Conservation (phyloP, 1,140 invertebrate genomes). For the Drosophila pachea region DNA sequence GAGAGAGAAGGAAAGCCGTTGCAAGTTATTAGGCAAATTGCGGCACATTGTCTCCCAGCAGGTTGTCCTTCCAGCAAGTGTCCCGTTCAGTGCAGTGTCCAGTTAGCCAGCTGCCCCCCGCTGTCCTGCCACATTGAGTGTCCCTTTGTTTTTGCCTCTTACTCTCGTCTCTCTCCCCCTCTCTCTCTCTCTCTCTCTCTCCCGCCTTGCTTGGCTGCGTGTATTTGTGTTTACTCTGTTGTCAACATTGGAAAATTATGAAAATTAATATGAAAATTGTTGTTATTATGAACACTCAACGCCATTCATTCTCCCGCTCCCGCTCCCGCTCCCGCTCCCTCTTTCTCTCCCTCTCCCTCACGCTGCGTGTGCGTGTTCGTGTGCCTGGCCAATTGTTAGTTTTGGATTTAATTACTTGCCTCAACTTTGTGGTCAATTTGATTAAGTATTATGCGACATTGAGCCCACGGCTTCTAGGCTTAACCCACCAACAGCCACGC, state of each 20-base stretch:
- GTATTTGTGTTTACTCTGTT: conserved; percentile 70
- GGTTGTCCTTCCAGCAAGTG: conserved; percentile 66
- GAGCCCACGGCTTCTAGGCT: conserved; percentile 35
- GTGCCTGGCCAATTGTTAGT: conserved; percentile 66
- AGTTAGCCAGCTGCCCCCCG: conserved; percentile 35
- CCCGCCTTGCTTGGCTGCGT: conserved; percentile 63
- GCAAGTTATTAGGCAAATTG: conserved; percentile 70
- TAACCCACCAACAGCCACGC: conserved; percentile 31
- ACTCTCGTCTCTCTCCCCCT: conserved; percentile 12
- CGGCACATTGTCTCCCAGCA: conserved; percentile 58
- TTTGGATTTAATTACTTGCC: conserved; percentile 75
- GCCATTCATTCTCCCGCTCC: background rate
- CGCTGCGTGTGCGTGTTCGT: conserved; percentile 31
- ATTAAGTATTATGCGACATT: conserved; percentile 72
- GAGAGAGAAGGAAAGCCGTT: background rate
- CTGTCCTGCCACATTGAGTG: conserved; percentile 51
- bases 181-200: no score
- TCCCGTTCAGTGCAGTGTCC: conserved; percentile 31
- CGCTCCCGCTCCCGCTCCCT: conserved; percentile 14
- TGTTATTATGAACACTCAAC: conserved; percentile 62
- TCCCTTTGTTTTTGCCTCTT: conserved; percentile 21
- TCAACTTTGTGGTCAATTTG: conserved; percentile 71
- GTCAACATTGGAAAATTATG: conserved; percentile 76
- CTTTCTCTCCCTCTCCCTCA: background rate
- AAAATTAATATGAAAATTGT: conserved; percentile 77